Base-by-base conservation (phyloP, 2,113 vertebrate genomes). In the Nettapus auritus region DNA sequence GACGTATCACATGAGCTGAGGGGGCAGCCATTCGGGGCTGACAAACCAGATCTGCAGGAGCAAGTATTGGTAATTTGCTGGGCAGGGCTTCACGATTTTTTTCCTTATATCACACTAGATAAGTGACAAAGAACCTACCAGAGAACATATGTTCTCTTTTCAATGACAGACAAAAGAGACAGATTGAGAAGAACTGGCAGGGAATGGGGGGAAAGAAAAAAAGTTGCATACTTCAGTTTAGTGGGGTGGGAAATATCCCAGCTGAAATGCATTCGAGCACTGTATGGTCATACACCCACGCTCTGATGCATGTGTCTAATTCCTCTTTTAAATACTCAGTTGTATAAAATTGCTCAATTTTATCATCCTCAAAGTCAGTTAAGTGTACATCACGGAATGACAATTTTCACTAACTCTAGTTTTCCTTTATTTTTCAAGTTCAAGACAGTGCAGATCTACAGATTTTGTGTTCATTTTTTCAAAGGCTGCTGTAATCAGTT, bases 131-230 rank as follows among this genome's bases (percentile, higher is more conserved):
- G 75, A 88, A 88, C 59, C 59, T 84, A 76, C 79, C 59, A 64
- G 64, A 82, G 69, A 93, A 93, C 84, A 81, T 93, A 91, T 84
- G 75, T 81, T 88, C 83, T 56, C 79, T 84, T 88, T 84, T 85
- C 87, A 77, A 60, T 71, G 63, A 90, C 75, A 90, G 90, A 93
- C 57, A 90, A 93, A 87, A 90, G 79, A 81, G 83, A 85, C 64
- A 90, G 64, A 93, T 63, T 76, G 79, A 81, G 48, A 57, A 95
- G 69, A 88, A 71, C 70, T 71, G 75, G 88, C 80, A 88, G 88
- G 42, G 29, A 90, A 90, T 6, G 3, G 18, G 46, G 46, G 2
- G 2, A 10, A 46, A 42, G 53, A 42, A 91, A 55, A 62, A 8
- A 25, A 60, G 38, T 91, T 67, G 22, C 85, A 44, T 77, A 67